Conservation (phyloP, 2,888 invertebrate species). For the Campaea margaritaria region DNA sequence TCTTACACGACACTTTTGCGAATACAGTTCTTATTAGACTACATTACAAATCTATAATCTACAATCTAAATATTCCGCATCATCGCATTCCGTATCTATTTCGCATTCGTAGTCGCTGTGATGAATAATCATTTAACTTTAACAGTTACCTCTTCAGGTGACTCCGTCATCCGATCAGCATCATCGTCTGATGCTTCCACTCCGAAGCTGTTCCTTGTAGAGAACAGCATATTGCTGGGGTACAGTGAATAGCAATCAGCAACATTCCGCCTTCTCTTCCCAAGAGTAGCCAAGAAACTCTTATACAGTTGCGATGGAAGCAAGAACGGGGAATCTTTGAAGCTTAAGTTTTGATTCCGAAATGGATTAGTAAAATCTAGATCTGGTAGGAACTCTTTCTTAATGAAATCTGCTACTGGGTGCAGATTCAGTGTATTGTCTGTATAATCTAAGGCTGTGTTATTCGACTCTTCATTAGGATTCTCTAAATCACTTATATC, state of each 20-base stretch:
- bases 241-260: constrained; percentile 80
- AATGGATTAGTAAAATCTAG: constrained; percentile 77
- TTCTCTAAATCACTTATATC: constrained; percentile 78
- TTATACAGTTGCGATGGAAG: constrained; percentile 92
- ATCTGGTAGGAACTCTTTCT: constrained; percentile 81
- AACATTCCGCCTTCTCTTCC: constrained; percentile 76
- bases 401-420: constrained; percentile 80
- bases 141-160: constrained; percentile 78
- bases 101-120: no score
- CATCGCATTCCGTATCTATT: no score
- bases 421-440: constrained; percentile 72
- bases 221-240: constrained; percentile 85
- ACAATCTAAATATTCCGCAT: no score
- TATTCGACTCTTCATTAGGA: constrained; percentile 62
- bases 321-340: constrained; percentile 85
- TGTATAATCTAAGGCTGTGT: constrained; percentile 71
- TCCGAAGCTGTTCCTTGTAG: constrained; percentile 66
- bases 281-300: constrained; percentile 89
- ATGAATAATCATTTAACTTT: no score
- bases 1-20: no score
- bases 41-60: no score
- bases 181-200: constrained; percentile 79
- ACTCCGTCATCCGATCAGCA: constrained; percentile 73
- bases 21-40: no score
- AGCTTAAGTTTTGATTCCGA: constrained; percentile 71